Conservation (phyloP, 2,113 vertebrate genomes). For the Propithecus coquereli region DNA sequence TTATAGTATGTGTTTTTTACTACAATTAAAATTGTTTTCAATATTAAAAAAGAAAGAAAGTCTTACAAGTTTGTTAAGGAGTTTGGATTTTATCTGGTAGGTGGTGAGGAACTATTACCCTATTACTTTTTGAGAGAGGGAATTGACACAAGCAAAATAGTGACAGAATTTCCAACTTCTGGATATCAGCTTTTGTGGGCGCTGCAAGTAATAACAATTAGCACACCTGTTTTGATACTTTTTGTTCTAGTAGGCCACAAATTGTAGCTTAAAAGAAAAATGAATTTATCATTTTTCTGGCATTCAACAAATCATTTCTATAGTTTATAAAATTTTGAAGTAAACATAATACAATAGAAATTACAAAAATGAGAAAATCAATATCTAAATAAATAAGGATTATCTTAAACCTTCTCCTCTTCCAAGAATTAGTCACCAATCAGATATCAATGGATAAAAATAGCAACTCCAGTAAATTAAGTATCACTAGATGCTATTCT, state of each 20-base stretch:
- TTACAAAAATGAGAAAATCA: background rate
- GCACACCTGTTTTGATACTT: background rate
- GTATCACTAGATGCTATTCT: background rate
- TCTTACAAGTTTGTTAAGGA: background rate
- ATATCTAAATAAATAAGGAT: background rate
- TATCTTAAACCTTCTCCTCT: background rate
- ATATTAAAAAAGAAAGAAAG: background rate
- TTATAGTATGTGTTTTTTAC: background rate
- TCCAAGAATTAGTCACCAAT: slow-evolving; percentile 28
- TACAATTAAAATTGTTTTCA: background rate
- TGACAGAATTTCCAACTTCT: too few species aligned
- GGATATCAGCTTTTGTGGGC: rapidly evolving
- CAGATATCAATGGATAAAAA: background rate
- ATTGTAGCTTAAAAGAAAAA: background rate
- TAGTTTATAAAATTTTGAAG: background rate
- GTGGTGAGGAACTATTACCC: background rate
- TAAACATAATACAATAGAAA: background rate
- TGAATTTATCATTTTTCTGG: background rate
- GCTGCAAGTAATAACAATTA: background rate
- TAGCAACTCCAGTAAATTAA: background rate
- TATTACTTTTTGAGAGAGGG: background rate
- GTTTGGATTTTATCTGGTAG: background rate
- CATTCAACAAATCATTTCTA: background rate
- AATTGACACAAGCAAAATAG: background rate
- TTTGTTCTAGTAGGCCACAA: background rate